Evolutionary conservation across 2,797 vertebrate genomes (phyloP).

Genomic region (Phalloptychus januarius): DNA sequence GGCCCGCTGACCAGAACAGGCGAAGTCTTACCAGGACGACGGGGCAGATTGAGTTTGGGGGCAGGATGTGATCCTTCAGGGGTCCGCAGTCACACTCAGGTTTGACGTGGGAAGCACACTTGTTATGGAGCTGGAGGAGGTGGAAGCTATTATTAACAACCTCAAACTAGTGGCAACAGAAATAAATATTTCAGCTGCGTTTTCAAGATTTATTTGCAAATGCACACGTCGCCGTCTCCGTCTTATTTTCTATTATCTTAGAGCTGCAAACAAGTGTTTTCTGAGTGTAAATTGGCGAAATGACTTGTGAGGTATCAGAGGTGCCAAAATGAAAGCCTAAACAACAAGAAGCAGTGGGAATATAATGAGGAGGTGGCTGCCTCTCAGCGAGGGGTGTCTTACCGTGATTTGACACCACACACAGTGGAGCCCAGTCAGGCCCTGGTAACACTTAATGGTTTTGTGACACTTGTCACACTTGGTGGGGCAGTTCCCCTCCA

Average conservation of each 20-base stretch:
- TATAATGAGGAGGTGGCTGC: constrained; percentile 74
- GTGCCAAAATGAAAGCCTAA: constrained; percentile 66
- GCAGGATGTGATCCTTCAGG: constrained; percentile 93
- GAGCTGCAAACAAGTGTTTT: constrained; percentile 58
- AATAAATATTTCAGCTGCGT: constrained; percentile 4
- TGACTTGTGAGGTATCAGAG: constrained; percentile 54
- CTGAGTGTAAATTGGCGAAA: constrained; percentile 75
- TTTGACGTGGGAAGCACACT: constrained; percentile 94
- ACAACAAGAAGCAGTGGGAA: constrained; percentile 68
- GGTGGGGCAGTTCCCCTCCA: constrained; percentile 94
- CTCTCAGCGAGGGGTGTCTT: constrained; percentile 70
- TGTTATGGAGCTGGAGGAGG: constrained; percentile 90
- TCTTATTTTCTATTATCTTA: constrained; percentile 50
- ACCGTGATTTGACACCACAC: constrained; percentile 97
- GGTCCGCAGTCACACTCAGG: constrained; percentile 93
- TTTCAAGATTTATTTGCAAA: constrained; percentile 36
- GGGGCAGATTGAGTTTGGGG: constrained; percentile 91
- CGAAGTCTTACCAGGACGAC: constrained; percentile 88
- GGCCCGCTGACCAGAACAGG: constrained; percentile 20
- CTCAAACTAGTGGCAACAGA: constrained; percentile 14
- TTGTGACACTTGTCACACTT: constrained; percentile 97
- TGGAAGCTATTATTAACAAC: constrained; percentile 43
- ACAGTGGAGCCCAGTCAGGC: constrained; percentile 93
- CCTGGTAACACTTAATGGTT: constrained; percentile 96
- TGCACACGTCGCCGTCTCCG: constrained; percentile 2